Percentiles rank a stretch among this genome's conserved stretches.
Conservation (phyloP, 2,113 vertebrate genomes). For the Aleadryas rufinucha region DNA sequence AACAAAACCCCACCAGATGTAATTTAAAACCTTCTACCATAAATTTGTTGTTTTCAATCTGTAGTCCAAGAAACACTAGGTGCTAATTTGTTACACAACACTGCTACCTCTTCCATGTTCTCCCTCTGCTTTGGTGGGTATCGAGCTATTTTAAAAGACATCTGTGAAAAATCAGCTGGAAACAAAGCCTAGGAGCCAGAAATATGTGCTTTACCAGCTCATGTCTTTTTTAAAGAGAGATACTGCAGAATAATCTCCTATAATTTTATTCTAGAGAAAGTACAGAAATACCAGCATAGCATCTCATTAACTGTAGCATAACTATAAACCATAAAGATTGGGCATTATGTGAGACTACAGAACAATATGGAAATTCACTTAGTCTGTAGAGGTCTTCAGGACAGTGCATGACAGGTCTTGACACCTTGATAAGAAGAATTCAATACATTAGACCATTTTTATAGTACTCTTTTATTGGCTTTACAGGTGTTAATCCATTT, state of each 20-base stretch:
- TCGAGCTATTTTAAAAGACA: not conserved
- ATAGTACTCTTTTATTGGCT: not conserved
- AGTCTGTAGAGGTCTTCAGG: not conserved
- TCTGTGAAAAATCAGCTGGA: not conserved
- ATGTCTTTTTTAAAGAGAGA: not conserved
- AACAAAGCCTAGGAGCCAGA: not conserved
- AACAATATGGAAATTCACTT: not conserved
- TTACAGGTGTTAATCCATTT: not conserved
- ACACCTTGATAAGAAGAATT: not conserved
- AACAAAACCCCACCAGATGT: not conserved
- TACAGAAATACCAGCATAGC: not conserved
- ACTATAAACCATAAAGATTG: rapidly evolving
- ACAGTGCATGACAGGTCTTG: not conserved
- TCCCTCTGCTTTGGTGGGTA: not conserved
- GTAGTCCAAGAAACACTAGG: not conserved
- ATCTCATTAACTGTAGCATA: not conserved
- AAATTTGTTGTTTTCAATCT: not conserved
- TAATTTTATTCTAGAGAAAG: not conserved
- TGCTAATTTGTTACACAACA: not conserved
- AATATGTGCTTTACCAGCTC: not conserved
- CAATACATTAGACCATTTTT: not conserved
- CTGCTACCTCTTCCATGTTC: not conserved
- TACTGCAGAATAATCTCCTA: not conserved
- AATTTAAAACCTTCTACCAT: not conserved
- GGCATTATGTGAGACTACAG: not conserved